Evolutionary conservation across 2,888 invertebrate genomes (phyloP).

Genomic region (Idaea aversata): DNA sequence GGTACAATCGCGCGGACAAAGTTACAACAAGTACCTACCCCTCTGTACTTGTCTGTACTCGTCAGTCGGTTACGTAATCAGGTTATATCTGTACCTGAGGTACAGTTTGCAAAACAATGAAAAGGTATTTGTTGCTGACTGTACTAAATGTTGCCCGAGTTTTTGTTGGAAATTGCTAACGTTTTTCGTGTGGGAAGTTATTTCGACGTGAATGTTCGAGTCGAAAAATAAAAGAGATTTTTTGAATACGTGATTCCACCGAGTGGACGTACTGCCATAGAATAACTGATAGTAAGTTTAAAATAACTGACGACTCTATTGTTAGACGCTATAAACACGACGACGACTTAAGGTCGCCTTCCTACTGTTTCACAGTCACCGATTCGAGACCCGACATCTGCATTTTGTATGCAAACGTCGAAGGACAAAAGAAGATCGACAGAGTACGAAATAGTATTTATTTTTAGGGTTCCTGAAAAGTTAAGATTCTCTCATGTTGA

Average conservation of each 20-base stretch:
- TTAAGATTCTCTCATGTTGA: too few species aligned
- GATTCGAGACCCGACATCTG: too few species aligned
- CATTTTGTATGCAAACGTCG: too few species aligned
- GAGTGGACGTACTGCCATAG: neutral
- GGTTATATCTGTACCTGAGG: conserved; percentile 1
- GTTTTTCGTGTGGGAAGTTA: neutral
- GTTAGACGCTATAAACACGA: too few species aligned
- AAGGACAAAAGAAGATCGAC: too few species aligned
- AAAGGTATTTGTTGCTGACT: neutral
- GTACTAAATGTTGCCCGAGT: neutral
- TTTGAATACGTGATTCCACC: neutral
- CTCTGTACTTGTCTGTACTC: neutral
- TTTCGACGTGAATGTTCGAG: neutral
- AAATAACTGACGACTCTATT: too few species aligned
- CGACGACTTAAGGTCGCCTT: too few species aligned
- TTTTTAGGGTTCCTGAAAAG: too few species aligned
- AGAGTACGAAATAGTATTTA: too few species aligned
- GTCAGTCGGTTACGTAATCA: neutral
- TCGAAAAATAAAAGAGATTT: neutral
- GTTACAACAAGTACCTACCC: neutral
- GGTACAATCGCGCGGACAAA: conserved; percentile 1
- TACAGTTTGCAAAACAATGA: neutral
- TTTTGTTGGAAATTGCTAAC: neutral
- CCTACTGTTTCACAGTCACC: too few species aligned
- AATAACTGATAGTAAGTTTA: neutral